Base-by-base conservation (phyloP, 2,888 invertebrate genomes). In the Caenorhabditis virilis region DNA sequence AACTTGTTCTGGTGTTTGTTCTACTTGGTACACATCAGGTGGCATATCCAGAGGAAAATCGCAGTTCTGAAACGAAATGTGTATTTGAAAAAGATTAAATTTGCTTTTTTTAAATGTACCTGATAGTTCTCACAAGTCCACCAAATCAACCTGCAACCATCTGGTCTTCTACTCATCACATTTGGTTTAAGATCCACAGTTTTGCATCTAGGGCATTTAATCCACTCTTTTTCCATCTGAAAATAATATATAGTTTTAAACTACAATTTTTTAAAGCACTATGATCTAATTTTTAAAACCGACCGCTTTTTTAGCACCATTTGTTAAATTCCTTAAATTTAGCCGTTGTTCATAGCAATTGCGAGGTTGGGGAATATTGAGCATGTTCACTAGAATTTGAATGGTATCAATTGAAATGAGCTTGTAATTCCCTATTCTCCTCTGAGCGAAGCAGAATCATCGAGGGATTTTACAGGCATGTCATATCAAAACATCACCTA, bases 31-130 rank as follows among this genome's bases (percentile, higher is more conserved):
- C 30, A 81, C 70, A 4, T 77, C 64, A 3, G 70, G 45, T 3
- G 81, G 81, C 71, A 80, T 72, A 36, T 74, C 72, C 27, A 79
- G 52, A 6, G 81, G 81, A 38, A 79, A 81, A 18, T 52, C 47
- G 59, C 81, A 81, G 13, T 56, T 58, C 80, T 80, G 54, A 42
- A 36, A 18, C 35, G 36, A 23, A 27, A 25, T 35, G 20, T 45
- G 25, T 15, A 45, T 22, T 20, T 15, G 15, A 1, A 7, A 47
- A 36, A 35, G 16, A 11, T 36, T 13, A 39, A 35, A 18, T n/a
- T n/a, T n/a, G n/a, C n/a, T n/a, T n/a, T n/a, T n/a, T n/a, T n/a
- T n/a, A 38, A 51, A 58, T 43, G 49, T 39, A 72, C 64, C n/a
- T 41, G 18, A 33, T 25, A 50, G 39, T 58, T 59, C 20, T 56